phyloP scores from a whole-genome alignment of 2,113 vertebrate genomes.

The Syngnathoides biaculeatus region DNA sequence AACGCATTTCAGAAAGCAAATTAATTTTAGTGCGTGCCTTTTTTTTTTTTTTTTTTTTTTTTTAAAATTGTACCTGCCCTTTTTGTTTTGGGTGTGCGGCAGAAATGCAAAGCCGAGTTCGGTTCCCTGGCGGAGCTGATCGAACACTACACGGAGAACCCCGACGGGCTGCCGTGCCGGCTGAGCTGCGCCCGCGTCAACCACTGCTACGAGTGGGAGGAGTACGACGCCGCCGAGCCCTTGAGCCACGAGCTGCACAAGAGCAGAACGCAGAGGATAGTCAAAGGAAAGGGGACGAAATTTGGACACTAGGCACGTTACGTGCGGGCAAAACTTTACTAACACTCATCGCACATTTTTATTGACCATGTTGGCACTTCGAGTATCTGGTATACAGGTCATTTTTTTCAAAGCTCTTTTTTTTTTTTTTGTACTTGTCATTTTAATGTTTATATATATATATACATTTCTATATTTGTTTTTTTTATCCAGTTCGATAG shows the following conservation, averaged over 20 bases:
- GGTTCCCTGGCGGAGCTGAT: conserved; percentile 79
- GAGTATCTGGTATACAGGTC: not conserved
- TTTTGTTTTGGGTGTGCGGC: not conserved
- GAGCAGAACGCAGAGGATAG: conserved; percentile 16
- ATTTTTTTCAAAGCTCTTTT: conserved; percentile 23
- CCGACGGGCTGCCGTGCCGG: conserved; percentile 76
- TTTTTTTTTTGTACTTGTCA: conserved; percentile 23
- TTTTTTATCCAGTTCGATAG: conserved; percentile 14
- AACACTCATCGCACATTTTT: conserved; percentile 15
- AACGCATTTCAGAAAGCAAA: not conserved
- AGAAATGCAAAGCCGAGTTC: conserved; percentile 83
- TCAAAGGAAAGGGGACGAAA: conserved; percentile 39
- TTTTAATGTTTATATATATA: conserved; percentile 27
- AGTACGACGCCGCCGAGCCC: conserved; percentile 49
- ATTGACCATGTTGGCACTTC: conserved; percentile 36
- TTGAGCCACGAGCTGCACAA: conserved; percentile 11
- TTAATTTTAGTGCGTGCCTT: not conserved
- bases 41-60: too few relatives aligned
- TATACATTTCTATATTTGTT: conserved; percentile 6
- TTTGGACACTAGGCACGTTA: conserved; percentile 10
- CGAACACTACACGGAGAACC: conserved; percentile 74
- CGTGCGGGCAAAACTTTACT: conserved; percentile 13
- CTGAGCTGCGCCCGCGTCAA: conserved; percentile 80
- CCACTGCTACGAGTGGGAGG: conserved; percentile 84
- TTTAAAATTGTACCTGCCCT: not conserved